phyloP scores from a whole-genome alignment of 2,113 vertebrate genomes.

The Saguinus imperator region DNA sequence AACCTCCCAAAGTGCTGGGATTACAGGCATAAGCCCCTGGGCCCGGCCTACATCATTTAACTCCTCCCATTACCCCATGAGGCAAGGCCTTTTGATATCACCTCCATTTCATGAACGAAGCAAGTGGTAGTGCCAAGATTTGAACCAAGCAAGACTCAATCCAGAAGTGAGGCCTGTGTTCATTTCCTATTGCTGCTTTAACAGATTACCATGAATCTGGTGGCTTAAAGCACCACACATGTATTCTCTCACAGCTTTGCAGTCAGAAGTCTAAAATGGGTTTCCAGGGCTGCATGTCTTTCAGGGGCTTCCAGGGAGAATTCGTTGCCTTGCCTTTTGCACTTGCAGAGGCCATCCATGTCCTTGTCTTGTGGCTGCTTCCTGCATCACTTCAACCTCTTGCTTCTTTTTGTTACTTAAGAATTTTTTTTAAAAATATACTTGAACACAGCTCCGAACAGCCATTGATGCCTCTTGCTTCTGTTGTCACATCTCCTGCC shows the following conservation, averaged over 20 bases:
- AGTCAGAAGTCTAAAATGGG: not conserved
- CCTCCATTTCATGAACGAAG: not conserved
- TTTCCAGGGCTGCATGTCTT: not conserved
- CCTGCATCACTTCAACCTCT: accelerated
- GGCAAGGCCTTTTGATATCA: not conserved
- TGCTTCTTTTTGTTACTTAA: not conserved
- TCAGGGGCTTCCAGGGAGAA: not conserved
- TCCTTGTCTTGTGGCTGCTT: not conserved
- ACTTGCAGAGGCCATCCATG: not conserved
- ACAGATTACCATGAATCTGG: not conserved
- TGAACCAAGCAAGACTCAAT: not conserved
- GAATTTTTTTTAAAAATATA: too few species aligned
- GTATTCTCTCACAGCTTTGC: not conserved
- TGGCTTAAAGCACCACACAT: not conserved
- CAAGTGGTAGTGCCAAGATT: not conserved
- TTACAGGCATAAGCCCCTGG: too few species aligned
- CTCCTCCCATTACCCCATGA: not conserved
- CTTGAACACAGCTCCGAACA: too few species aligned
- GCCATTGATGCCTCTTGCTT: not conserved
- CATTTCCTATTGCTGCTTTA: not conserved
- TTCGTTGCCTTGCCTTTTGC: not conserved
- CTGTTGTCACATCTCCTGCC: not conserved
- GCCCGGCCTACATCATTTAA: not conserved
- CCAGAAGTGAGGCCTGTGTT: not conserved
- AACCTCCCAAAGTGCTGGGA: too few species aligned